Conservation (phyloP, 2,113 vertebrate genomes). For the Sinocyclocheilus anshuiensis region DNA sequence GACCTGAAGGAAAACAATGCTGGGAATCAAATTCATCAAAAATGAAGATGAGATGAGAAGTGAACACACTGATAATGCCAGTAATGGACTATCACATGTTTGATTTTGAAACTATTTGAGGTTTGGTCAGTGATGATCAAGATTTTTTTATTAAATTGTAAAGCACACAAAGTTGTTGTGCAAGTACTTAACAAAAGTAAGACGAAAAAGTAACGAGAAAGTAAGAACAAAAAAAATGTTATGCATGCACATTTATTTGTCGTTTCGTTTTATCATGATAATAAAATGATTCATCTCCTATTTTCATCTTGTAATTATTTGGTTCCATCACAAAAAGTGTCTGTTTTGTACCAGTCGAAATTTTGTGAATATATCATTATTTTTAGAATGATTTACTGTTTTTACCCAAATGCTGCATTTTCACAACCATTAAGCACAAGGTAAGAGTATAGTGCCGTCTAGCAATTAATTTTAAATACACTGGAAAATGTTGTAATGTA, state of each 20-base stretch:
- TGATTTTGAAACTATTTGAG: background rate
- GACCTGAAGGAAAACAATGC: slow-evolving; percentile 56
- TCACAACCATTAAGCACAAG: background rate
- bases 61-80: background rate
- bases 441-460: background rate
- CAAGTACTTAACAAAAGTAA: background rate
- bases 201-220: background rate
- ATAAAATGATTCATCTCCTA: background rate
- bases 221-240: background rate
- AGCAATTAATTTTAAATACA: background rate
- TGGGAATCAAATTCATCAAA: background rate
- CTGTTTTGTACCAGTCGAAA: background rate
- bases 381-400: background rate
- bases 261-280: background rate
- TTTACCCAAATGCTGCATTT: background rate
- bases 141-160: background rate
- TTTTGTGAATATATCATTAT: background rate
- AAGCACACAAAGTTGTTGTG: background rate
- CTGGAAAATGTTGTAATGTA: background rate
- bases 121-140: background rate
- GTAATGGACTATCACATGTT: background rate
- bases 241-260: background rate
- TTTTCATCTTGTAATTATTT: background rate
- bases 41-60: background rate
- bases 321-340: background rate